Evolutionary conservation across 1,140 invertebrate species (phyloP).

Genomic region (Anoplophora glabripennis): DNA sequence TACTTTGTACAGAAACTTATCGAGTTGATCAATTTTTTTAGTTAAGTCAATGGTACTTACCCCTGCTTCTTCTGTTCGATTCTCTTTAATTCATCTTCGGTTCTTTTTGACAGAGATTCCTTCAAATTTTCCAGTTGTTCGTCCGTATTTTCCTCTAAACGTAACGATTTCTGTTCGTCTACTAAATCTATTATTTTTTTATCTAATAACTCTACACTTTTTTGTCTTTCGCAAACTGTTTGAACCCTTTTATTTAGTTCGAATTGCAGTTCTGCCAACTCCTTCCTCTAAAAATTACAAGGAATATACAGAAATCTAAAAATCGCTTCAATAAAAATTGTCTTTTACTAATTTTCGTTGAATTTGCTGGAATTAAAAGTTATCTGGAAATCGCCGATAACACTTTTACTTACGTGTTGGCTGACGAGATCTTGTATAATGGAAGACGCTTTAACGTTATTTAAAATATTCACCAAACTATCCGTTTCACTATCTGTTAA

Average conservation of each 20-base stretch:
- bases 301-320: not conserved
- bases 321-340: not conserved
- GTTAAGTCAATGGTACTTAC: conserved; percentile 24
- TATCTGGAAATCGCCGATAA: too few relatives aligned
- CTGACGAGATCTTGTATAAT: conserved; percentile 60
- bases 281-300: conserved; percentile 47
- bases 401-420: conserved; percentile 57
- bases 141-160: conserved; percentile 18
- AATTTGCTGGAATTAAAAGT: too few relatives aligned
- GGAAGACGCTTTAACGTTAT: conserved; percentile 53
- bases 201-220: conserved; percentile 61
- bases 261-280: conserved; percentile 62
- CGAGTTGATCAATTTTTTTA: too few relatives aligned
- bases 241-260: conserved; percentile 61
- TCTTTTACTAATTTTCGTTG: too few relatives aligned
- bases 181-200: conserved; percentile 57
- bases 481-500: conserved; percentile 40
- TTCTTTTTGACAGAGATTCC: conserved; percentile 50
- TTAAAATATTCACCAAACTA: conserved; percentile 43
- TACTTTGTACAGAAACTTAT: too few relatives aligned
- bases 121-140: conserved; percentile 51
- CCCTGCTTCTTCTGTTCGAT: conserved; percentile 51
- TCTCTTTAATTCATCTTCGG: conserved; percentile 51
- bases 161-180: conserved; percentile 49
- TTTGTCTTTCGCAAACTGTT: conserved; percentile 59